A percentile compares a stretch with the other conserved stretches of the same genome.
phyloP scores from a whole-genome alignment of 2,113 vertebrate species.

The Stigmatopora argus region DNA sequence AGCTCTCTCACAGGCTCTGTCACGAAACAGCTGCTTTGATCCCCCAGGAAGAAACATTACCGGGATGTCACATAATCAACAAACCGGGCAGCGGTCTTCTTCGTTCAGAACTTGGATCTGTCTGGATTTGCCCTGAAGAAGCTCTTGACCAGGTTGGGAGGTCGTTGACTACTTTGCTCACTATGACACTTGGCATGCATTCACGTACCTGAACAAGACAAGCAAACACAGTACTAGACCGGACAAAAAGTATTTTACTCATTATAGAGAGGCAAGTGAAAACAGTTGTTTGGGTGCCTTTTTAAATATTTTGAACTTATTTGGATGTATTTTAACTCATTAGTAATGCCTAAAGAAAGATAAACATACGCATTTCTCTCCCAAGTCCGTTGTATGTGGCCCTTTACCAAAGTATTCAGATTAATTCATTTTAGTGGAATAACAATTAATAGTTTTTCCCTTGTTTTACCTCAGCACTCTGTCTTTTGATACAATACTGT shows the following conservation, averaged over 20 bases:
- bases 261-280: slow-evolving; percentile 29
- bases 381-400: no score
- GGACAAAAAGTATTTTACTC: neutral
- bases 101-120: neutral
- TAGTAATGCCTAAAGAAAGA: no score
- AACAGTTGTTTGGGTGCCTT: neutral
- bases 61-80: neutral
- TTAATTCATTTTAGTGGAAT: no score
- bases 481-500: no score
- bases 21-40: slow-evolving; percentile 15
- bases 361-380: no score
- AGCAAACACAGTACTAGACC: neutral
- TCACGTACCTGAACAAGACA: slow-evolving; percentile 1
- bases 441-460: no score
- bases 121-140: neutral
- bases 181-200: neutral
- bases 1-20: slow-evolving; percentile 2
- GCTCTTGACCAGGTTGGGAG: neutral
- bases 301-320: neutral
- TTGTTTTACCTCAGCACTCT: no score
- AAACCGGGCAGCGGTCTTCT: neutral
- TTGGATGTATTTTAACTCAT: neutral
- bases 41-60: neutral
- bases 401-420: no score
- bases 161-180: neutral